Percentiles rank a stretch among this genome's conserved stretches.
phyloP scores from a whole-genome alignment of 2,113 vertebrate species.

The Festucalex cinctus region DNA sequence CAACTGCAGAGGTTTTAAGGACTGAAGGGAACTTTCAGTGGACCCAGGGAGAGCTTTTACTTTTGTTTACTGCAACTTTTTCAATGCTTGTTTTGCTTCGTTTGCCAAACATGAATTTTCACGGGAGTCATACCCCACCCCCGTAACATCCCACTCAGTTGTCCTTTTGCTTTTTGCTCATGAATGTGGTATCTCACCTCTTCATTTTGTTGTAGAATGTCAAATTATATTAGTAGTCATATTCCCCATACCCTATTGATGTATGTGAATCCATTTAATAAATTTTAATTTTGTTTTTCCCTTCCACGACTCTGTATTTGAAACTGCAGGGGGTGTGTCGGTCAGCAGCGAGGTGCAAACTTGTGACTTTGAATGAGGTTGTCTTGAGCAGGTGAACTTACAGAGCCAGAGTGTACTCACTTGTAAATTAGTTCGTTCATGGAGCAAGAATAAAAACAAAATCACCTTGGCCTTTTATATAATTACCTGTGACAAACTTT shows the following conservation, averaged over 20 bases:
- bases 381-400: slow-evolving; percentile 52
- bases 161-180: slow-evolving; percentile 54
- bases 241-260: slow-evolving; percentile 55
- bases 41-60: slow-evolving; percentile 63
- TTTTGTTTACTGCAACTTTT: slow-evolving; percentile 63
- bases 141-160: slow-evolving; percentile 32
- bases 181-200: slow-evolving; percentile 53
- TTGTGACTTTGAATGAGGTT: slow-evolving; percentile 49
- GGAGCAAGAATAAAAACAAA: slow-evolving; percentile 64
- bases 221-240: slow-evolving; percentile 61
- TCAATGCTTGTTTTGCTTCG: slow-evolving; percentile 60
- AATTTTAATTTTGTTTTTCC: slow-evolving; percentile 59
- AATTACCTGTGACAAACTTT: slow-evolving; percentile 77
- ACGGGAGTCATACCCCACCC: slow-evolving; percentile 2
- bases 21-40: slow-evolving; percentile 70
- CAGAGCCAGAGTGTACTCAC: slow-evolving; percentile 62
- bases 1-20: slow-evolving; percentile 60
- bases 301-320: slow-evolving; percentile 62
- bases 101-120: slow-evolving; percentile 70
- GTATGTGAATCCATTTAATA: slow-evolving; percentile 69
- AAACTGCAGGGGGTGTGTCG: slow-evolving; percentile 55
- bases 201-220: slow-evolving; percentile 38
- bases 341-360: slow-evolving; percentile 48
- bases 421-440: slow-evolving; percentile 76
- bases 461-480: slow-evolving; percentile 77